These are phyloP conservation scores for Nomada goodeniana DNA, from an alignment of 2,888 invertebrate species.

Conservation along the genomic window DNA sequence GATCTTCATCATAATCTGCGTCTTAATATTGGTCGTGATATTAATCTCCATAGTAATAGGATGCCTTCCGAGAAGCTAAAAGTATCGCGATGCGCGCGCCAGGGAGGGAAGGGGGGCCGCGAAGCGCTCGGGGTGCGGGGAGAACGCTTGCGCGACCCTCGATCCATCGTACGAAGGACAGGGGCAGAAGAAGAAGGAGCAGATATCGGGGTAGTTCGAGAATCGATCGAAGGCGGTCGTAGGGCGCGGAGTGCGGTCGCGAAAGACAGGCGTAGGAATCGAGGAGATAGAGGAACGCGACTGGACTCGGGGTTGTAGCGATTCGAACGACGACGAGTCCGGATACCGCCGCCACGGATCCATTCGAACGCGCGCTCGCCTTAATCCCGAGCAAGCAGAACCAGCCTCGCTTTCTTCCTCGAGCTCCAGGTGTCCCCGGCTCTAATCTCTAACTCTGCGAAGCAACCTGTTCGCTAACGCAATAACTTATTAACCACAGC, in stretches of 20 bases:
- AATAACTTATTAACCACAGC: constrained; percentile 29
- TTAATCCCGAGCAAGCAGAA: constrained; percentile 5
- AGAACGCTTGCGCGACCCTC: not conserved
- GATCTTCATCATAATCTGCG: constrained; percentile 84
- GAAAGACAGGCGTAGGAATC: not conserved
- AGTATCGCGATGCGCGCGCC: constrained; percentile 51
- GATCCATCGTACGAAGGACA: not conserved
- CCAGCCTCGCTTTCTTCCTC: constrained; percentile 14
- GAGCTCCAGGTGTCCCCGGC: constrained; percentile 1
- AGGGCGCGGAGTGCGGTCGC: not conserved
- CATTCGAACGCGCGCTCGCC: not conserved
- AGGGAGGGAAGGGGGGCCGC: constrained; percentile 31
- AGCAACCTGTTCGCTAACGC: constrained; percentile 23
- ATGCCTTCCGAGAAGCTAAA: constrained; percentile 79
- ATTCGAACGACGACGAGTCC: not conserved
- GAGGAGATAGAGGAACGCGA: not conserved
- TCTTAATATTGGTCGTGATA: constrained; percentile 81
- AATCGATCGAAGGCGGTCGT: constrained; percentile 7
- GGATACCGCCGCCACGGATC: not conserved
- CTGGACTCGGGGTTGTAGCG: not conserved
- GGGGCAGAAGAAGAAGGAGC: not conserved
- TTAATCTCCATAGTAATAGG: constrained; percentile 81
- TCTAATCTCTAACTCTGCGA: constrained; percentile 17
- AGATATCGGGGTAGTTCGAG: not conserved
- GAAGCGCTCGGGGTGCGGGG: not conserved